Evolutionary conservation across 1,140 invertebrate genomes (phyloP).

Genomic region (Cataglyphis hispanica): DNA sequence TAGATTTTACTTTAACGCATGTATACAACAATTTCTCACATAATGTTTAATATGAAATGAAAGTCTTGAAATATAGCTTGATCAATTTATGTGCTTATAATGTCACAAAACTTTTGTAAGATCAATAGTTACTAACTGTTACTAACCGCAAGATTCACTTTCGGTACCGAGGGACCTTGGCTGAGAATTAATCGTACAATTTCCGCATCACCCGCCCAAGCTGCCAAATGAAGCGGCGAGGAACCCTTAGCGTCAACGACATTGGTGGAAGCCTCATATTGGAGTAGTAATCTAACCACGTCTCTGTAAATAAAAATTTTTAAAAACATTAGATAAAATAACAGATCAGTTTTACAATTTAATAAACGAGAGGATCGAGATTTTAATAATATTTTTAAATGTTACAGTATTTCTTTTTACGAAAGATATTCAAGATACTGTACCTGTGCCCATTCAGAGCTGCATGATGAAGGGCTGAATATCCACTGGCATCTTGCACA

Average conservation of each 20-base stretch:
- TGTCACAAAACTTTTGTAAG: background rate
- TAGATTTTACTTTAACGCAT: background rate
- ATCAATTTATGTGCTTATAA: background rate
- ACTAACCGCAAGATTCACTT: conserved; percentile 93
- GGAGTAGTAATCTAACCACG: conserved; percentile 94
- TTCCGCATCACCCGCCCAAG: conserved; percentile 95
- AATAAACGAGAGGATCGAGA: background rate
- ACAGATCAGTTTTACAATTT: background rate
- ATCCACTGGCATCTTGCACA: conserved; percentile 97
- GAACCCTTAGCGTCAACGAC: conserved; percentile 94
- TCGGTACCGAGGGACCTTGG: conserved; percentile 91
- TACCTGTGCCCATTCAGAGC: conserved; percentile 97
- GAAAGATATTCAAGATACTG: conserved; percentile 79
- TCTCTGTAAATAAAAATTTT: conserved; percentile 88
- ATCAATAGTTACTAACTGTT: background rate
- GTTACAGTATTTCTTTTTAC: background rate
- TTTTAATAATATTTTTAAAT: background rate
- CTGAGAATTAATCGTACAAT: conserved; percentile 93
- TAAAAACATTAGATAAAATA: background rate
- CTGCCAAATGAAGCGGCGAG: conserved; percentile 94
- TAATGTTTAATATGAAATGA: background rate
- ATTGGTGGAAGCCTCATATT: conserved; percentile 96
- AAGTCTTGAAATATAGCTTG: background rate
- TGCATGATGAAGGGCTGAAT: conserved; percentile 97
- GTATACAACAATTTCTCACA: background rate